Evolutionary conservation across 2,113 vertebrate genomes (phyloP).

Genomic region (Gavia stellata): DNA sequence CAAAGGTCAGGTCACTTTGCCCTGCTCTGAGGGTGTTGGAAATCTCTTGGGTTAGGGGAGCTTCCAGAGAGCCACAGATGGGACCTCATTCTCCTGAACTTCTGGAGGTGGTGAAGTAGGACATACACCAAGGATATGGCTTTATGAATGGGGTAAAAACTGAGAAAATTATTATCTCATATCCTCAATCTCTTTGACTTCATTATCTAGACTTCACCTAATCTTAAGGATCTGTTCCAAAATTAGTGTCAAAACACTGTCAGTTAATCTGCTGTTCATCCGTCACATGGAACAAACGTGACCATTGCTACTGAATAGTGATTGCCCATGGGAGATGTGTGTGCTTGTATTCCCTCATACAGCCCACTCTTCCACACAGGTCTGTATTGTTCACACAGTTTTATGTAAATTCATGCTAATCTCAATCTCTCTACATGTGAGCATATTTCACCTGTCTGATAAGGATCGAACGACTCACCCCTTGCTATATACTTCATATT

Average conservation of each 20-base stretch:
- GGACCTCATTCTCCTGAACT: neutral
- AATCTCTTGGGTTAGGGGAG: neutral
- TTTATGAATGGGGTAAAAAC: neutral
- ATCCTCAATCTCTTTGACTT: neutral
- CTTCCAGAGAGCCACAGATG: neutral
- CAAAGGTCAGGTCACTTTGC: neutral
- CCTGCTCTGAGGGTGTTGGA: neutral
- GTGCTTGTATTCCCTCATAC: neutral
- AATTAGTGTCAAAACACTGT: neutral
- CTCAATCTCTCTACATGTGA: neutral
- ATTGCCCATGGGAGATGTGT: neutral
- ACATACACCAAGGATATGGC: neutral
- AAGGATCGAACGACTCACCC: neutral
- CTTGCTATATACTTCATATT: conserved; percentile 17
- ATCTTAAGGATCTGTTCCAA: neutral
- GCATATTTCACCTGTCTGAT: neutral
- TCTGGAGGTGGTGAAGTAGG: neutral
- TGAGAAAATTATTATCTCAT: neutral
- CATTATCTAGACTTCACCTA: neutral
- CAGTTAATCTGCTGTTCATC: neutral
- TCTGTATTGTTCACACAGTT: accelerated
- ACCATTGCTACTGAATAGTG: neutral
- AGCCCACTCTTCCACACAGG: neutral
- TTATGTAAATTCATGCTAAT: conserved; percentile 18
- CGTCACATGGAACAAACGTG: neutral